These are phyloP conservation scores for Loris lydekkerianus DNA, from an alignment of 2,797 vertebrate species.

Conservation along the genomic window DNA sequence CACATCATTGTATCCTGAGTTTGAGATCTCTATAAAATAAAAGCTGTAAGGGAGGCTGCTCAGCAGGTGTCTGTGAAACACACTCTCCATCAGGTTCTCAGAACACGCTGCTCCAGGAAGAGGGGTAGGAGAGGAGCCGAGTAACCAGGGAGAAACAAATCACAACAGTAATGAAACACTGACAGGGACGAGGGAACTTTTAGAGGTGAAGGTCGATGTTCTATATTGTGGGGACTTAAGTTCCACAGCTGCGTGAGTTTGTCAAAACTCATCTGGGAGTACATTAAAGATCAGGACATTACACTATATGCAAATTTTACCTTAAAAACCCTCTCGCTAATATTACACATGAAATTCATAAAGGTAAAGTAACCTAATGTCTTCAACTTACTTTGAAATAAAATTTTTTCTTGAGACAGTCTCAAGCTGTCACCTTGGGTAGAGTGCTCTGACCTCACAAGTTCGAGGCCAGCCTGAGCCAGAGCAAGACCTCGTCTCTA, in stretches of 20 bases:
- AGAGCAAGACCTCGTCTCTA: too few relatives aligned
- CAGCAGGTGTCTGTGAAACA: too few relatives aligned
- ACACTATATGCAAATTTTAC: neutral
- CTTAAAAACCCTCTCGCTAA: neutral
- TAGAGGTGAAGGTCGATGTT: neutral
- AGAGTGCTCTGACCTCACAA: too few relatives aligned
- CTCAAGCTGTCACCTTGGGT: too few relatives aligned
- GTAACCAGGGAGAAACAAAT: too few relatives aligned
- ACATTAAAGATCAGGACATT: neutral
- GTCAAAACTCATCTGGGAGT: neutral
- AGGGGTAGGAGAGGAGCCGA: too few relatives aligned
- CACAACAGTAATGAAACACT: neutral
- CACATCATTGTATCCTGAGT: too few relatives aligned
- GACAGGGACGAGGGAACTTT: neutral
- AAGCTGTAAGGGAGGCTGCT: too few relatives aligned
- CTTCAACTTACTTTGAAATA: constrained; percentile 58
- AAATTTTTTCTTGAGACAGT: neutral
- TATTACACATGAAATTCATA: neutral
- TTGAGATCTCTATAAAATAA: too few relatives aligned
- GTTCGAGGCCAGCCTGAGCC: too few relatives aligned
- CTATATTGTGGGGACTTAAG: neutral
- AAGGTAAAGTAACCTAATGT: neutral
- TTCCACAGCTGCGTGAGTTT: neutral
- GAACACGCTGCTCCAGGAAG: too few relatives aligned
- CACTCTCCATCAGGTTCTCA: too few relatives aligned